Conservation (phyloP, 2,797 vertebrate genomes). For the Bradypus variegatus region DNA sequence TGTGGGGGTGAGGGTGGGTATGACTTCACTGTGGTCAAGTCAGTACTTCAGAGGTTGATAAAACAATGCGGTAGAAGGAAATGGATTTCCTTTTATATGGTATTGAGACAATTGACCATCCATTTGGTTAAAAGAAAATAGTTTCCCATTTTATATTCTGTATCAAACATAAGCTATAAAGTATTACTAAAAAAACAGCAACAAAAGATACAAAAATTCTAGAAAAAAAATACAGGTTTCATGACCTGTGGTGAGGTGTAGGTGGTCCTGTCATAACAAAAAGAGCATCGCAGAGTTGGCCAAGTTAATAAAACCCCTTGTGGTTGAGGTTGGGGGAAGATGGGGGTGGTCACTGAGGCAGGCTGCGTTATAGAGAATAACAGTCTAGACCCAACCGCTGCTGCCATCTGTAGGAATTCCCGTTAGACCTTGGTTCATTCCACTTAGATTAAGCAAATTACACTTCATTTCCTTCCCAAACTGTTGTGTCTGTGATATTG, state of each 20-base stretch:
- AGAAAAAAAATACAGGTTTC: background rate
- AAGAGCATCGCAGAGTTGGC: background rate
- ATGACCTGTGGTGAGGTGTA: background rate
- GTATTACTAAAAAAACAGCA: background rate
- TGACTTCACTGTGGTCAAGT: background rate
- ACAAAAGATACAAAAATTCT: no score
- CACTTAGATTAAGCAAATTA: accelerated
- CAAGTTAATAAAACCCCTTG: no score
- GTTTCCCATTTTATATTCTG: accelerated
- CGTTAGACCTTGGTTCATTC: background rate
- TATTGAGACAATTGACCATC: background rate
- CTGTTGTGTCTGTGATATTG: background rate
- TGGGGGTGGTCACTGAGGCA: no score
- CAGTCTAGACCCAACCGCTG: no score
- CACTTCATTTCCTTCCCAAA: background rate
- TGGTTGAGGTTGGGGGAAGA: no score
- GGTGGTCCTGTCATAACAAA: background rate
- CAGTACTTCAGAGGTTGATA: background rate
- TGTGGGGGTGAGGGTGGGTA: no score
- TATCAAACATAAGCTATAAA: background rate
- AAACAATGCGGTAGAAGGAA: background rate
- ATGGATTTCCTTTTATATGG: background rate
- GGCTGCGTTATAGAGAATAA: no score
- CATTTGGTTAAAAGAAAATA: background rate
- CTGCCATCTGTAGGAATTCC: background rate